A percentile compares a stretch with the other conserved stretches of the same genome.
These are phyloP conservation scores for Spilarctia lutea DNA, from an alignment of 2,888 invertebrate species.

Conservation along the genomic window DNA sequence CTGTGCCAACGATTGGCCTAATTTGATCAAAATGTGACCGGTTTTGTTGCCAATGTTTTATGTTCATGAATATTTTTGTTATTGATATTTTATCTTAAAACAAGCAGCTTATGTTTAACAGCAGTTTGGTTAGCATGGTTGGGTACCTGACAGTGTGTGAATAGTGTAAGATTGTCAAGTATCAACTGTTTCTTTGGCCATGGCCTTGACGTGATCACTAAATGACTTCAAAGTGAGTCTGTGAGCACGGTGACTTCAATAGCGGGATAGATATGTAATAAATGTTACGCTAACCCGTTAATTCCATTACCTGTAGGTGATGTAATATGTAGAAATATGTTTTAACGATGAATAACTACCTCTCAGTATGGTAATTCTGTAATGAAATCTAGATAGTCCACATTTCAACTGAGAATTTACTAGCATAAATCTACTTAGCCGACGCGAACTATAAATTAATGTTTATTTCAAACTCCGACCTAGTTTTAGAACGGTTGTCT, in stretches of 20 bases:
- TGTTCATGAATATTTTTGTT: not conserved
- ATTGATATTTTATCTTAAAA: too few species aligned
- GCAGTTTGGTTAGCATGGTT: too few species aligned
- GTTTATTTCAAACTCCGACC: conserved; percentile 21
- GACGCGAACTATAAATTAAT: conserved; percentile 15
- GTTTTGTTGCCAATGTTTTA: not conserved
- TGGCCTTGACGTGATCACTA: not conserved
- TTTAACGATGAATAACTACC: not conserved
- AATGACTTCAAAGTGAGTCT: not conserved
- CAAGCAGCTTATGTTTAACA: too few species aligned
- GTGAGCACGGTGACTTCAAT: not conserved
- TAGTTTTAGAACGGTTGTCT: conserved; percentile 14
- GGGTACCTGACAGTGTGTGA: too few species aligned
- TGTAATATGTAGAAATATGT: not conserved
- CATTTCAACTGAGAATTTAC: conserved; percentile 17
- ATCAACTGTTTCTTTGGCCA: not conserved
- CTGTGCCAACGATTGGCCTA: not conserved
- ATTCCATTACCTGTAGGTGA: not conserved
- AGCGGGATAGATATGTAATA: too few species aligned
- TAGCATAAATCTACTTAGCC: conserved; percentile 20
- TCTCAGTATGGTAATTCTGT: not conserved
- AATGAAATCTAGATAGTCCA: conserved; percentile 2
- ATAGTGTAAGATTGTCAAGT: too few species aligned
- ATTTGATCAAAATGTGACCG: not conserved
- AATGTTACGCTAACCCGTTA: not conserved